These are phyloP conservation scores for Protosalanx chinensis DNA, from an alignment of 2,797 vertebrate species.

Conservation along the genomic window DNA sequence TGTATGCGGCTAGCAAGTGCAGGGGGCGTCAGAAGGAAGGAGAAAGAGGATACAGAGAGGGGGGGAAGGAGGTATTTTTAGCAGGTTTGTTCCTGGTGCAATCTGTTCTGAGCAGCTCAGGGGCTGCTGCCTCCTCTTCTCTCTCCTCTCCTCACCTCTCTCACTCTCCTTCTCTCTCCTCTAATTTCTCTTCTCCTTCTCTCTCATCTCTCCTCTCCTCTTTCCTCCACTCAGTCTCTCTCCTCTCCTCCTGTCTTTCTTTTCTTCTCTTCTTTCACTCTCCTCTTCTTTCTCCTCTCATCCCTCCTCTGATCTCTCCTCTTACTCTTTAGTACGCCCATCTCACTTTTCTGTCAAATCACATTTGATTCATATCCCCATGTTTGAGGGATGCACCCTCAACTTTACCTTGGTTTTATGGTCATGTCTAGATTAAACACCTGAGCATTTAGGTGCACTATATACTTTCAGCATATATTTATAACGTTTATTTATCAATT, in stretches of 20 bases:
- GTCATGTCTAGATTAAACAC: no score
- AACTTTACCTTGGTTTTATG: no score
- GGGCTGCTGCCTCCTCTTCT: slow-evolving; percentile 24
- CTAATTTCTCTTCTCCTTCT: slow-evolving; percentile 9
- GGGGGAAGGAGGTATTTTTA: slow-evolving; percentile 68
- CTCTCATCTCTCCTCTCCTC: slow-evolving; percentile 18
- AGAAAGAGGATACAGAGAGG: slow-evolving; percentile 8
- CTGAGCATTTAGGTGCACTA: no score
- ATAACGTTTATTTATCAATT: no score
- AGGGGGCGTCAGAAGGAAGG: slow-evolving; percentile 7
- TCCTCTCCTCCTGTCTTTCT: neutral
- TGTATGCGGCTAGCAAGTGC: slow-evolving; percentile 4
- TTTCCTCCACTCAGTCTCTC: slow-evolving; percentile 7
- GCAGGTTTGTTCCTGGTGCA: slow-evolving; percentile 53
- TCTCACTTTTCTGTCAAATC: no score
- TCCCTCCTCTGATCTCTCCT: neutral
- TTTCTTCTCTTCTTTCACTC: slow-evolving; percentile 15
- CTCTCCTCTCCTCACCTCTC: neutral
- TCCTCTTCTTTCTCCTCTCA: slow-evolving; percentile 1
- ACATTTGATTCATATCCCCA: neutral
- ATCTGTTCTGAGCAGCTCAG: slow-evolving; percentile 59
- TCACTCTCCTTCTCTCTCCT: slow-evolving; percentile 4
- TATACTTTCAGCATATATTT: no score
- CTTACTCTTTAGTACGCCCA: no score
- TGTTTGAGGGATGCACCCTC: neutral